Base-by-base conservation (phyloP, 23 tunicate species). In the Styela plicata region DNA sequence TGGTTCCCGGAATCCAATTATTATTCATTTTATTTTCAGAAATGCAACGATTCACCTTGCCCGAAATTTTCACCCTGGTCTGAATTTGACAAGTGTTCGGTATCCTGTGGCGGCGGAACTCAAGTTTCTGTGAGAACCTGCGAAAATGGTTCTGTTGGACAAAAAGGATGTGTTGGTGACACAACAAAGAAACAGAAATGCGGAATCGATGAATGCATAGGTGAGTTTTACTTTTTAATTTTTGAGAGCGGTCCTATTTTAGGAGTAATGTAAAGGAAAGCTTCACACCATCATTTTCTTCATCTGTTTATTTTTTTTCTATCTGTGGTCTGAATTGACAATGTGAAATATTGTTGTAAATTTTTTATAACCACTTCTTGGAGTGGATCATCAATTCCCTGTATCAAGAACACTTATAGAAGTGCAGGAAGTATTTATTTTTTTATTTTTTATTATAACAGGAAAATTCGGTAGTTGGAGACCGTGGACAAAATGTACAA, bases 91-190 rank as follows among this genome's bases (percentile, higher is more conserved):
- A 80, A 63, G 64, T 64, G 83, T 64, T 80, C 83, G n/a, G 63
- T 57, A 31, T 36, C 81, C 7, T 76, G 81, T 53, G 81, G 81
- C 64, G 65, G 31, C 17, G 81, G 81, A 21, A 76, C 31, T 19
- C 64, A 76, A 44, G 31, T 20, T 7, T 23, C 81, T 13, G 22
- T 67, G 16, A 37, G 81, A 36, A 76, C 64, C 19, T 76, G 81
- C 81, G 22, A n/a, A 26, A 25, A 76, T 29, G 66, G 81, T 5
- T 17, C 5, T 13, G 66, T 76, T 44, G 66, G 66, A 33, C 64
- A 53, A n/a, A 31, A 25, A 26, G 66, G 66, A 26, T 76, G 83
- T 37, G 1, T 1, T 24, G 83, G 83, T 13, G 28, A 23, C 13
- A n/a, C 68, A 19, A 26, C 52, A 17, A 63, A 64, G 64, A 27